These are phyloP conservation scores for Halichoeres trimaculatus DNA, from an alignment of 2,113 vertebrate species.

Conservation along the genomic window DNA sequence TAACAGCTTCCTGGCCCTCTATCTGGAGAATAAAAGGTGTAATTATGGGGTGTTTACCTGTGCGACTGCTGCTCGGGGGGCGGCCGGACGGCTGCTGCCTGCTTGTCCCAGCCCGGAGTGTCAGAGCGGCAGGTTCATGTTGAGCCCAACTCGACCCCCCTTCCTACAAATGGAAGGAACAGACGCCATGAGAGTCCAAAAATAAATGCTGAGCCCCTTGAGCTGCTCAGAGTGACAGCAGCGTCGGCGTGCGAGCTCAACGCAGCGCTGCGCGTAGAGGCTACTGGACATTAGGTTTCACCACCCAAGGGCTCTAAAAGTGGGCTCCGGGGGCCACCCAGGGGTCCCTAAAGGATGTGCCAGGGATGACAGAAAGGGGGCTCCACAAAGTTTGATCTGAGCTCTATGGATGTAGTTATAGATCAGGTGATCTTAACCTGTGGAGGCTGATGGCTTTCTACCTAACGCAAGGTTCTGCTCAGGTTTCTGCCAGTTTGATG, in stretches of 20 bases:
- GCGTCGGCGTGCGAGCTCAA: constrained; percentile 39
- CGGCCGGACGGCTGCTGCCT: constrained; percentile 82
- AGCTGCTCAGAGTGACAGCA: constrained; percentile 72
- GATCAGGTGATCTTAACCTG: neutral
- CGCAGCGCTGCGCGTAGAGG: constrained; percentile 37
- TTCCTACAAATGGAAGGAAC: constrained; percentile 83
- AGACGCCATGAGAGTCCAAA: constrained; percentile 85
- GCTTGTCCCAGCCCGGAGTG: constrained; percentile 79
- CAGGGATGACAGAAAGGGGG: neutral
- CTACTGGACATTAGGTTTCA: constrained; percentile 69
- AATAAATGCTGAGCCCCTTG: constrained; percentile 84
- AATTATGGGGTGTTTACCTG: constrained; percentile 84
- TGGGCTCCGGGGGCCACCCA: constrained; percentile 49
- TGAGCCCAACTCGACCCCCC: constrained; percentile 77
- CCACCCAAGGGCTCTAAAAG: constrained; percentile 49
- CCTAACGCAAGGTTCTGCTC: no score
- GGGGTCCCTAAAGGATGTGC: constrained; percentile 15
- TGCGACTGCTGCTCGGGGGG: constrained; percentile 73
- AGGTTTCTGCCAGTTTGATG: no score
- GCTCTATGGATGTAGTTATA: neutral
- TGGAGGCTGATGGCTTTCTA: no score
- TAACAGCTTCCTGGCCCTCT: neutral
- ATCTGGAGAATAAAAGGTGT: constrained; percentile 49
- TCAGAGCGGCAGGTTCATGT: constrained; percentile 81
- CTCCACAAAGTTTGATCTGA: neutral